A percentile compares a stretch with the other conserved stretches of the same genome.
phyloP scores from a whole-genome alignment of 1,140 invertebrate genomes.

The Fopius arisanus region DNA sequence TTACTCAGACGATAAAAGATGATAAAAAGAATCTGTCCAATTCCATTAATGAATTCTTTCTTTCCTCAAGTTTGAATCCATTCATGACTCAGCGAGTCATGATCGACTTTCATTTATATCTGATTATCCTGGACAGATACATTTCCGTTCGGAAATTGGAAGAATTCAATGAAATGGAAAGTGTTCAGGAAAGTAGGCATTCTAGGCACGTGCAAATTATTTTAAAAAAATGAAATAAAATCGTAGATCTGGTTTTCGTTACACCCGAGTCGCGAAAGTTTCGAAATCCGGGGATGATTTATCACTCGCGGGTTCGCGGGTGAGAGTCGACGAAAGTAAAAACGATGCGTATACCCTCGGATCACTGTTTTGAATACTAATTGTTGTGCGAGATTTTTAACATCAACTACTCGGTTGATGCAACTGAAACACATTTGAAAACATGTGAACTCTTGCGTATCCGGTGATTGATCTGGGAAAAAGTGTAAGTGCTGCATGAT shows the following conservation, averaged over 20 bases:
- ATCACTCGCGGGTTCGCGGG: background rate
- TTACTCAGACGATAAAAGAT: background rate
- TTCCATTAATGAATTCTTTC: background rate
- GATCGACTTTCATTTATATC: background rate
- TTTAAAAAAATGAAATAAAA: background rate
- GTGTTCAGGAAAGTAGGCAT: background rate
- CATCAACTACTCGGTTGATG: background rate
- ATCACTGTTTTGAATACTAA: slow-evolving; percentile 3
- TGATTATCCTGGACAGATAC: background rate
- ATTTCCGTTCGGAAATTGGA: background rate
- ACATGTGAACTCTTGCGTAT: background rate
- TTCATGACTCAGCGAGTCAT: background rate
- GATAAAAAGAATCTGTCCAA: too few relatives aligned
- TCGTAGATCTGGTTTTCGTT: background rate
- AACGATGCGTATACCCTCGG: background rate
- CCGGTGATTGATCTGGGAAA: background rate
- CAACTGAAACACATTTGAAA: background rate
- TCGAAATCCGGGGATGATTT: background rate
- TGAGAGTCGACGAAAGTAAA: slow-evolving; percentile 3
- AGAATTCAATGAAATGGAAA: background rate
- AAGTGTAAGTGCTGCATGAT: background rate
- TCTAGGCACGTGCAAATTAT: background rate
- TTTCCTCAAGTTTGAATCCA: background rate
- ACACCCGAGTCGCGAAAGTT: background rate
- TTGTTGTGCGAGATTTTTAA: background rate